phyloP scores from a whole-genome alignment of 2,113 vertebrate genomes.

The Cyanistes caeruleus region DNA sequence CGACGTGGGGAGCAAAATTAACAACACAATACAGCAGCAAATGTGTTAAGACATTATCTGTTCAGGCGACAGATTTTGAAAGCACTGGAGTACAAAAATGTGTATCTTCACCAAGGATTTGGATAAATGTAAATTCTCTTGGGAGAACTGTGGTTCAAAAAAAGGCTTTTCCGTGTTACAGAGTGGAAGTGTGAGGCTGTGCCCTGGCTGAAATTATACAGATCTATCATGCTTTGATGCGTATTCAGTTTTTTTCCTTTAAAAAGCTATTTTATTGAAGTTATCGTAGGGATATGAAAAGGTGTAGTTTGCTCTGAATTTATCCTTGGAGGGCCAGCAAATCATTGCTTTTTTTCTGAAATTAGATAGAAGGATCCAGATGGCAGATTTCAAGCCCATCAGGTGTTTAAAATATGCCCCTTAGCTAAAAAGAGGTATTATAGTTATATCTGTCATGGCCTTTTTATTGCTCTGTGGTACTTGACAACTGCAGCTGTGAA shows the following conservation, averaged over 20 bases:
- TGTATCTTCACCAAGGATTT: background rate
- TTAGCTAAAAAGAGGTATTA: slow-evolving; percentile 55
- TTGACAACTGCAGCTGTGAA: slow-evolving; percentile 49
- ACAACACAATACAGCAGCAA: background rate
- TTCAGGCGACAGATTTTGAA: background rate
- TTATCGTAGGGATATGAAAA: slow-evolving; percentile 49
- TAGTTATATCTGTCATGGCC: slow-evolving; percentile 60
- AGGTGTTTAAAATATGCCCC: slow-evolving; percentile 66
- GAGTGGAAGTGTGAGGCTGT: background rate
- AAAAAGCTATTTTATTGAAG: slow-evolving; percentile 54
- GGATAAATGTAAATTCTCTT: background rate
- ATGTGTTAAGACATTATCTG: background rate
- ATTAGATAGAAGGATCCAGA: slow-evolving; percentile 62
- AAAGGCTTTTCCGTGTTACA: background rate
- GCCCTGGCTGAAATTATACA: slow-evolving; percentile 34
- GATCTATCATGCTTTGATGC: slow-evolving; percentile 23
- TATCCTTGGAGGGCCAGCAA: slow-evolving; percentile 48
- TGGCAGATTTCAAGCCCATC: slow-evolving; percentile 64
- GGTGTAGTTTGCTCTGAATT: slow-evolving; percentile 43
- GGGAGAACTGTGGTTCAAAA: background rate
- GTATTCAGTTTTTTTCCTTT: slow-evolving; percentile 11
- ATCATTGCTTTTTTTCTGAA: slow-evolving; percentile 60
- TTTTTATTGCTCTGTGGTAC: slow-evolving; percentile 58
- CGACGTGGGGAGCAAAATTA: too few species aligned
- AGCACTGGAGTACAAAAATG: background rate